Base-by-base conservation (phyloP, 2,888 invertebrate species). In the Falcaria lacertinaria region DNA sequence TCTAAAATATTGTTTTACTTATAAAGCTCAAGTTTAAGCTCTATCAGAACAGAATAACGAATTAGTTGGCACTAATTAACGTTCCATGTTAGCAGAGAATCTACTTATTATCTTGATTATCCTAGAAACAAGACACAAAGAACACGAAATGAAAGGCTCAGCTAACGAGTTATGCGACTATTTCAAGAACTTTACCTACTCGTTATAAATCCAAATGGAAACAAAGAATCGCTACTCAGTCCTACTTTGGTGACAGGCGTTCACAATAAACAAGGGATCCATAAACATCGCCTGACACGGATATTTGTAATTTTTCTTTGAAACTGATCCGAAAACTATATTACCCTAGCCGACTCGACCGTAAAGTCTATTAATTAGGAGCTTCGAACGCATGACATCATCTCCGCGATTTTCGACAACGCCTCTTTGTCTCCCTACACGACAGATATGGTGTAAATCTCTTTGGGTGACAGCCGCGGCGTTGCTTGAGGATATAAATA, bases 381-480 rank as follows among this genome's bases (percentile, higher is more conserved):
- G 57, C 58, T 60, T 51, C 43, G 56, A 57, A 52, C 48, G 64
- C 50, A 74, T 89, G 88, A 88, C 85, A 84, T 88, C 88, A 89
- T 69, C 33, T 69, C 65, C 67, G 71, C 67, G 68, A 67, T 73
- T 72, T 74, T 69, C 65, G 60, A 84, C 80, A 85, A 80, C 63
- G 74, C 66, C 67, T 62, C 87, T 87, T 88, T 89, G 86, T 88
- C 73, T 80, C 69, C 59, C 61, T 61, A 65, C 62, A 60, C 76
- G 78, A 78, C 80, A 83, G 80, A 75, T 68, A 70, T 70, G 76
- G 71, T 74, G 80, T 88, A 88, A 87, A 89, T 89, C 81, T 78
- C 64, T 47, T 44, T 55, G 52, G 66, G 61, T 81, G 88, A 83
- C 88, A 87, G 69, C 28, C 28, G 66, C 76, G 67, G 70, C 67